phyloP scores from a whole-genome alignment of 2,797 vertebrate genomes.

The Phataginus tetradactyla region DNA sequence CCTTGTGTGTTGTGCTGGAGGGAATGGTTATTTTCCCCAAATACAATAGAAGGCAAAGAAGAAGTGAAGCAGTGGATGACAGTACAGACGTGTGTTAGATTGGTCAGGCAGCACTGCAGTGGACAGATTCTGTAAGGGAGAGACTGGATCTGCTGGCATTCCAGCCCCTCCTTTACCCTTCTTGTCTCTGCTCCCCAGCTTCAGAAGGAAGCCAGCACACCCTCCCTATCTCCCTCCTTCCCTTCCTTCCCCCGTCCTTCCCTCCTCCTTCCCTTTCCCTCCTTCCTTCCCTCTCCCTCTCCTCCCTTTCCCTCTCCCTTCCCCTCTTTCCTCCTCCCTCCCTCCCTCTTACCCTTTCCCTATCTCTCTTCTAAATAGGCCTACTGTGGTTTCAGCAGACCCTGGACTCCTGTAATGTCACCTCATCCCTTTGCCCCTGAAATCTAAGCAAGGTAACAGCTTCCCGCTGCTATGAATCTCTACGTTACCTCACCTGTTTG shows the following conservation, averaged over 20 bases:
- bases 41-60: not conserved
- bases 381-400: not conserved
- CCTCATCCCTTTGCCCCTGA: not conserved
- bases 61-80: not conserved
- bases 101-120: not conserved
- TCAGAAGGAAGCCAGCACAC: not conserved
- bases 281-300: too few species aligned
- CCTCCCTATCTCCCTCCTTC: not conserved
- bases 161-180: not conserved
- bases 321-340: not conserved
- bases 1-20: not conserved
- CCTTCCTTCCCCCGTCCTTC: not conserved
- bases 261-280: not conserved
- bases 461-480: not conserved
- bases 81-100: fast-evolving
- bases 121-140: not conserved
- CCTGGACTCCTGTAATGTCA: not conserved
- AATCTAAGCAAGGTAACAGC: not conserved
- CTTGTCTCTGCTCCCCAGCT: not conserved
- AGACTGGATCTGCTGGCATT: not conserved
- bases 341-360: too few species aligned
- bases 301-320: too few species aligned
- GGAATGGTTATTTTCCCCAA: not conserved
- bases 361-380: not conserved
- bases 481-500: not conserved